Percentiles rank a stretch among this genome's conserved stretches.
Evolutionary conservation across 2,888 invertebrate species (phyloP).

Genomic region (Galerucella nymphaeae): DNA sequence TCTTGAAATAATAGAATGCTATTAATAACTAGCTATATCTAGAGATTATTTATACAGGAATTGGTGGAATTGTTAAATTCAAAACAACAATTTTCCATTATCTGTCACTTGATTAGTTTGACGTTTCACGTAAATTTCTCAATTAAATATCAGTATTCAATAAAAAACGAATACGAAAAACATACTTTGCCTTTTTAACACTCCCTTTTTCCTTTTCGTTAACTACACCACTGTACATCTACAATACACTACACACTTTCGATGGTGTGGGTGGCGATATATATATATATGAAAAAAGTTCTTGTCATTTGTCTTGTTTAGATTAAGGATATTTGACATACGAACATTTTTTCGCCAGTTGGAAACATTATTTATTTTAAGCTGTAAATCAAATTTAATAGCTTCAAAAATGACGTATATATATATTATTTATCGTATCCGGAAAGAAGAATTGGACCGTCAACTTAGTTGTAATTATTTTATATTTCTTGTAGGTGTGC

Average conservation of each 20-base stretch:
- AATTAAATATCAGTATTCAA: too few relatives aligned
- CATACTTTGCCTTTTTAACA: too few relatives aligned
- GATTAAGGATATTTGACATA: constrained; percentile 35
- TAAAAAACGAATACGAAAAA: too few relatives aligned
- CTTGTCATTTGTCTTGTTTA: constrained; percentile 36
- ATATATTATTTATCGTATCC: constrained; percentile 24
- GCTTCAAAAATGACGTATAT: constrained; percentile 30
- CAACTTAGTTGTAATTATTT: constrained; percentile 11
- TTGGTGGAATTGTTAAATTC: background rate
- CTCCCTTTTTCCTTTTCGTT: too few relatives aligned
- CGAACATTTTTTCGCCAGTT: constrained; percentile 25
- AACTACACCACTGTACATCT: constrained; percentile 1
- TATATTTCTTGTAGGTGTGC: background rate
- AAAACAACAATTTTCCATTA: background rate
- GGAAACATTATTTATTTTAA: constrained; percentile 30
- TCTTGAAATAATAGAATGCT: background rate
- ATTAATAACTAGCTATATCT: background rate
- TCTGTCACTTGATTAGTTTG: too few relatives aligned
- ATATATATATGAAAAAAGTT: constrained; percentile 28
- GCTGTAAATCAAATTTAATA: constrained; percentile 36
- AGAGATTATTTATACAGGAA: too few relatives aligned
- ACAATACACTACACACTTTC: constrained; percentile 23
- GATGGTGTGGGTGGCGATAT: constrained; percentile 26
- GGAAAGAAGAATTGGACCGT: constrained; percentile 25
- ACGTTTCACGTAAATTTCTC: too few relatives aligned